These are phyloP conservation scores for Ceratosolen fusciceps DNA, from an alignment of 1,140 invertebrate species.

Conservation along the genomic window DNA sequence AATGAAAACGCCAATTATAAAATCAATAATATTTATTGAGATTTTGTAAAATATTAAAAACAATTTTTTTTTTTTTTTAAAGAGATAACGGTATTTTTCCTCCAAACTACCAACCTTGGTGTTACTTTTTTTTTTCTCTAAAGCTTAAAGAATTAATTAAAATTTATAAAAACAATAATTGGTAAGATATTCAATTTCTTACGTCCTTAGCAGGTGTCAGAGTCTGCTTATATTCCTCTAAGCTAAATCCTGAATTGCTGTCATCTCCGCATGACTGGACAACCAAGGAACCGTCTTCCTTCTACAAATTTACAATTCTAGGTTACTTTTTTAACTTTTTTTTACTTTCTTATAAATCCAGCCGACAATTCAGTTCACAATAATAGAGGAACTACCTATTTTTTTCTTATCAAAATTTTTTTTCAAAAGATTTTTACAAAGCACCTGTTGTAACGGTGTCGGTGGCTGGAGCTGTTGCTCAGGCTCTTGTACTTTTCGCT, in stretches of 20 bases:
- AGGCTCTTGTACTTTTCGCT: conserved; percentile 57
- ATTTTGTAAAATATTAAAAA: conserved; percentile 12
- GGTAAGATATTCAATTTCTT: conserved; percentile 52
- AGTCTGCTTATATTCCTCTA: conserved; percentile 66
- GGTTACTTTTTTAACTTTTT: not conserved
- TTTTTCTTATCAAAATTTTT: not conserved
- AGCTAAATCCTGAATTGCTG: conserved; percentile 65
- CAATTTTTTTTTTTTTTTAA: not conserved
- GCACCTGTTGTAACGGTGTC: conserved; percentile 33
- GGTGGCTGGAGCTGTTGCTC: conserved; percentile 49
- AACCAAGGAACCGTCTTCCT: conserved; percentile 59
- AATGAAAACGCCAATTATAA: not conserved
- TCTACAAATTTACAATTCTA: conserved; percentile 51
- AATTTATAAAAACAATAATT: conserved; percentile 22
- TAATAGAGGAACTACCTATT: conserved; percentile 1
- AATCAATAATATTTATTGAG: conserved; percentile 16
- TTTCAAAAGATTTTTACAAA: conserved; percentile 7
- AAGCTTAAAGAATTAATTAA: conserved; percentile 29
- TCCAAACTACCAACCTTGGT: conserved; percentile 14
- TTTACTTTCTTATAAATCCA: not conserved
- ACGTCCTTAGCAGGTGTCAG: conserved; percentile 63
- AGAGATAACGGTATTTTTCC: conserved; percentile 43
- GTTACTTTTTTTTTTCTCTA: conserved; percentile 7
- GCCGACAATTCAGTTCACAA: conserved; percentile 26
- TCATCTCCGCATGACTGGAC: conserved; percentile 64